These are phyloP conservation scores for Ctenodactylus gundi DNA, from an alignment of 2,113 vertebrate species.

Conservation along the genomic window DNA sequence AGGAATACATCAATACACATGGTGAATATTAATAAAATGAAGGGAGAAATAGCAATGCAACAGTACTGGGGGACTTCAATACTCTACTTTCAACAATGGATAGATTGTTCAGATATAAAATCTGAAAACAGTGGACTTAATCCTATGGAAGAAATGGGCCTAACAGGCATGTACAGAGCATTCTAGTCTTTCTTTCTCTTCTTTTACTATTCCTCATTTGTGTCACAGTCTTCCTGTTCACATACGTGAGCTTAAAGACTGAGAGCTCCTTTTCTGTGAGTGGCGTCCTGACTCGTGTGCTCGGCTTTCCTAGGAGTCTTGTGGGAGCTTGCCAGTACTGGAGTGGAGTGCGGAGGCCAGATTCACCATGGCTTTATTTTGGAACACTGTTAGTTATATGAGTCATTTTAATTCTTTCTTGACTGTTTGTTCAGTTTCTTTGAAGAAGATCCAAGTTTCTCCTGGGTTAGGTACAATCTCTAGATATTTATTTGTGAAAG, in stretches of 20 bases:
- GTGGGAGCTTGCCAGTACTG: neutral
- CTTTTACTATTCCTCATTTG: neutral
- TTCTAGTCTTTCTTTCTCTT: neutral
- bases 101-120: neutral
- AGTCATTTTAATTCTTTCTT: neutral
- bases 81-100: neutral
- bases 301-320: neutral
- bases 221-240: neutral
- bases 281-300: neutral
- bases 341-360: neutral
- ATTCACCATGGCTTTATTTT: neutral
- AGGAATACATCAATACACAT: neutral
- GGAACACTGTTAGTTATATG: neutral
- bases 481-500: neutral
- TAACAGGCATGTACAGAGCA: neutral
- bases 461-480: neutral
- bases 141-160: neutral
- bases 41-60: neutral
- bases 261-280: neutral
- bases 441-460: neutral
- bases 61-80: neutral
- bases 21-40: neutral
- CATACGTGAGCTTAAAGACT: neutral
- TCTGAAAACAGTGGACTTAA: neutral
- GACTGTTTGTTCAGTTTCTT: neutral